phyloP scores from a whole-genome alignment of 2,113 vertebrate genomes.

The Cochlearius cochlearius region DNA sequence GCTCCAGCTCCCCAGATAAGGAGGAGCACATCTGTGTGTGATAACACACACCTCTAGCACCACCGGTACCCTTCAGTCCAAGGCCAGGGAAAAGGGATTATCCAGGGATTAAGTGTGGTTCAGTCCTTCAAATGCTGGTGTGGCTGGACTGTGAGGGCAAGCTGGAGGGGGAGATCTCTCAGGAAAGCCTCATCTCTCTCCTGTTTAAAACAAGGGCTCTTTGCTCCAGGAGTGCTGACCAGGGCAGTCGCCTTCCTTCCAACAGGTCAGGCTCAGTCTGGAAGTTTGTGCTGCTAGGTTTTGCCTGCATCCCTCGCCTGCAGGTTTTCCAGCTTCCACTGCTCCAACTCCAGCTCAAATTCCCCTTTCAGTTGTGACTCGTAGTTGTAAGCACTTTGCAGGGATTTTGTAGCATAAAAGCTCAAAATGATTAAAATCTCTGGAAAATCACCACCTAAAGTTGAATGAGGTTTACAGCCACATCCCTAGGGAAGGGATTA shows the following conservation, averaged over 20 bases:
- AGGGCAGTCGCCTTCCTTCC: background rate
- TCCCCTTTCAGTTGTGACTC: background rate
- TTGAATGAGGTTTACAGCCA: background rate
- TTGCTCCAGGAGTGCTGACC: background rate
- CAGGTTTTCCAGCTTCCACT: background rate
- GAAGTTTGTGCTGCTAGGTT: background rate
- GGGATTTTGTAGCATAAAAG: background rate
- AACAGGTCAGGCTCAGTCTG: accelerated
- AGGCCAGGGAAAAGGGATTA: background rate
- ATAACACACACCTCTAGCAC: background rate
- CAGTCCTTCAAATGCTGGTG: background rate
- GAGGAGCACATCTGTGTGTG: background rate
- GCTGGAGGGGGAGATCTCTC: background rate
- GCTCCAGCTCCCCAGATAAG: background rate
- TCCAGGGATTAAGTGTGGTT: background rate
- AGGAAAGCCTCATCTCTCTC: background rate
- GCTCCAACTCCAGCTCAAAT: background rate
- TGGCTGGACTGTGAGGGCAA: background rate
- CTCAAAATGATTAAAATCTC: background rate
- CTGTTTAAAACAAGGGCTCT: background rate
- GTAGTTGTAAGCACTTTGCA: background rate
- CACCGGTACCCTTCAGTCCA: background rate
- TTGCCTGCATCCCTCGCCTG: background rate
- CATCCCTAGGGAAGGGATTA: background rate
- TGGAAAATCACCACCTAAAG: background rate